Evolutionary conservation across 1,140 invertebrate genomes (phyloP).

Genomic region (Calephelis virginiensis): DNA sequence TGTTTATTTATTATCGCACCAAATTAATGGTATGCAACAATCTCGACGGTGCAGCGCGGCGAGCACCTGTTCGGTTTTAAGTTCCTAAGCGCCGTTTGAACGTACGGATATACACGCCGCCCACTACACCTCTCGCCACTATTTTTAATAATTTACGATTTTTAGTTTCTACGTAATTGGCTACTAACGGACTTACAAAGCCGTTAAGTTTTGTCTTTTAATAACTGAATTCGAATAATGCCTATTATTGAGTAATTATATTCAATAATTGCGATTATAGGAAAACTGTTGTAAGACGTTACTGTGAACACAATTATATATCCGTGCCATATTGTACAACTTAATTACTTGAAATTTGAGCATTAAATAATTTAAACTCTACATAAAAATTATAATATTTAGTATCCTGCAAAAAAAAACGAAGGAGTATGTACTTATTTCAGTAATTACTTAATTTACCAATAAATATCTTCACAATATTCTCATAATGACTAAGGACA

Average conservation of each 20-base stretch:
- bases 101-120: constrained; percentile 2
- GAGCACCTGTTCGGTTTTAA: constrained; percentile 8
- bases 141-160: constrained; percentile 6
- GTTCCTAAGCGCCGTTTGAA: neutral
- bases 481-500: too few species aligned
- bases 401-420: too few species aligned
- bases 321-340: too few species aligned
- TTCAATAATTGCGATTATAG: neutral
- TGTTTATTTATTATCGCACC: constrained; percentile 4
- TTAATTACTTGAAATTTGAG: too few species aligned
- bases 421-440: too few species aligned
- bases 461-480: too few species aligned
- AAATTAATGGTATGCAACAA: constrained; percentile 6
- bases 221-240: neutral
- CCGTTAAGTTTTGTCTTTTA: neutral
- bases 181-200: neutral
- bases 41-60: constrained; percentile 1
- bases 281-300: too few species aligned
- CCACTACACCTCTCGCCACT: constrained; percentile 4
- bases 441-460: too few species aligned
- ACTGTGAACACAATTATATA: too few species aligned
- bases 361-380: too few species aligned
- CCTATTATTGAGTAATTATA: neutral
- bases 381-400: too few species aligned
- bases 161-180: neutral